Percentiles rank a stretch among this genome's conserved stretches.
These are phyloP conservation scores for Trematocara marginatum DNA, from an alignment of 2,113 vertebrate species.

Conservation along the genomic window DNA sequence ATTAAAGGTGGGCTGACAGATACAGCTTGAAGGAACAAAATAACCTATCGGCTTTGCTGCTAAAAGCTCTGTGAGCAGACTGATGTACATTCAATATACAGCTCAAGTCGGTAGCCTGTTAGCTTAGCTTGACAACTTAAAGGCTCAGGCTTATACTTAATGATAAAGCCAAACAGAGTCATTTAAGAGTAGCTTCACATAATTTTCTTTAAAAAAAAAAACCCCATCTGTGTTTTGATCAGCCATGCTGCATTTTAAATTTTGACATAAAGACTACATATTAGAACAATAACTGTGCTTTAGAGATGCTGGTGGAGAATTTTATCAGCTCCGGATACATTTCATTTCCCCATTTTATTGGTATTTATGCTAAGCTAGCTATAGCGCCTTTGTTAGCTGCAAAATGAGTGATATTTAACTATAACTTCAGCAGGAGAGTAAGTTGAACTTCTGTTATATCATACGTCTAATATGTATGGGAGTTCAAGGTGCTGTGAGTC, in stretches of 20 bases:
- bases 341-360: neutral
- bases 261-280: neutral
- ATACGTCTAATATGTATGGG: neutral
- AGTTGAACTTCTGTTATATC: neutral
- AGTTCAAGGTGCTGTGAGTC: conserved; percentile 4
- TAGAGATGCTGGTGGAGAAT: neutral
- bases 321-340: neutral
- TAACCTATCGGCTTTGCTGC: neutral
- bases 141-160: neutral
- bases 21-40: neutral
- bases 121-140: neutral
- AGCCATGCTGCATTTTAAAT: neutral
- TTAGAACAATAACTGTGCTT: fast-evolving
- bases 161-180: neutral
- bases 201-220: fast-evolving
- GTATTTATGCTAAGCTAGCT: neutral
- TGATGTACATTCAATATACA: neutral
- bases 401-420: neutral
- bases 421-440: neutral
- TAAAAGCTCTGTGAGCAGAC: neutral
- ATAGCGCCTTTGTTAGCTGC: neutral
- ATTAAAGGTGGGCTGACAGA: conserved; percentile 5
- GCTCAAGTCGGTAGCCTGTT: neutral
- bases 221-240: fast-evolving
- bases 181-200: neutral